A percentile compares a stretch with the other conserved stretches of the same genome.
phyloP scores from a whole-genome alignment of 2,797 vertebrate genomes.

The Otolemur crassicaudatus region DNA sequence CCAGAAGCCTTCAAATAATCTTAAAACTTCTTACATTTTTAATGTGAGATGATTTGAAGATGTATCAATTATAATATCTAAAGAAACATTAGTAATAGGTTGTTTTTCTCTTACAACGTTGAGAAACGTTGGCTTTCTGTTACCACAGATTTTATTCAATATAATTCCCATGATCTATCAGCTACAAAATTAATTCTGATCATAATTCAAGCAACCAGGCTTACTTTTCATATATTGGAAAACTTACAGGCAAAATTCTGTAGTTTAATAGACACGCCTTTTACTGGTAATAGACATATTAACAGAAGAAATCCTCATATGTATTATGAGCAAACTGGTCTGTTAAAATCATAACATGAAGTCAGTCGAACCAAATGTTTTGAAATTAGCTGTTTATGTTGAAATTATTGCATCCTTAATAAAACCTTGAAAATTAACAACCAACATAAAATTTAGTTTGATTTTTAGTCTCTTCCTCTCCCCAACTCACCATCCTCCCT shows the following conservation, averaged over 20 bases:
- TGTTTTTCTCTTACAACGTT: not conserved
- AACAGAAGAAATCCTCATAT: constrained; percentile 26
- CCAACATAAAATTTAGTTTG: not conserved
- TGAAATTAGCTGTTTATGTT: constrained; percentile 27
- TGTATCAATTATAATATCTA: not conserved
- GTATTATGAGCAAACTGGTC: not conserved
- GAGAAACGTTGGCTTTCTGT: not conserved
- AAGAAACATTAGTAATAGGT: not conserved
- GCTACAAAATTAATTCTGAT: constrained; percentile 40
- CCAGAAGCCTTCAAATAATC: not conserved
- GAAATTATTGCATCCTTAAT: not conserved
- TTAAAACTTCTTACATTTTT: not conserved
- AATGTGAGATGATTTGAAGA: not conserved
- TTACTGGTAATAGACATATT: constrained; percentile 52
- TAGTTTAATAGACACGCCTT: constrained; percentile 62
- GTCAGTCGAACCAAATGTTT: not conserved
- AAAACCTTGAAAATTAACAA: not conserved
- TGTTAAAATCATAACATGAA: not conserved
- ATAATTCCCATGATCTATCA: not conserved
- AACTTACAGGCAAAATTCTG: constrained; percentile 25
- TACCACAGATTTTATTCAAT: constrained; percentile 19
- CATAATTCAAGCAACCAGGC: constrained; percentile 36
- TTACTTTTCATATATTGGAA: constrained; percentile 21
- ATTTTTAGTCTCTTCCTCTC: not conserved
- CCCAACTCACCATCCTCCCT: not conserved